Evolutionary conservation across 2,888 invertebrate species (phyloP).

Genomic region (Lepidocyrtoides sp.): DNA sequence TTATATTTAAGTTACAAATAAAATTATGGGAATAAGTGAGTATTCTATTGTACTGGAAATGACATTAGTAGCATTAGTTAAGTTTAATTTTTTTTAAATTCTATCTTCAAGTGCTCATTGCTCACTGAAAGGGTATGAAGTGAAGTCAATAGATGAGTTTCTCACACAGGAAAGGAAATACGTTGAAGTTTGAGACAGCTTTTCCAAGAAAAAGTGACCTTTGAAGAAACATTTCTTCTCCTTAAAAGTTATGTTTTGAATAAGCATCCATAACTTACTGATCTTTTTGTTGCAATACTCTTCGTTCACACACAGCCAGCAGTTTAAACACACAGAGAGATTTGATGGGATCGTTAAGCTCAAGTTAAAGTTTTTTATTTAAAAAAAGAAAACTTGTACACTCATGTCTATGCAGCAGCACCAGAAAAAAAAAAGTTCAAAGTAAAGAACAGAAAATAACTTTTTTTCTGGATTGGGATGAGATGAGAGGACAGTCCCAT

Average conservation of each 20-base stretch:
- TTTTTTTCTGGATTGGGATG: constrained; percentile 25
- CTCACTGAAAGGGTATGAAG: background rate
- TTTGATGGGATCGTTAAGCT: constrained; percentile 46
- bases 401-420: background rate
- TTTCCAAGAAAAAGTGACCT: constrained; percentile 83
- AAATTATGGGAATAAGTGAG: too few relatives aligned
- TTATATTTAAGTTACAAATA: too few relatives aligned
- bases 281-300: constrained; percentile 25
- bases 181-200: constrained; percentile 55
- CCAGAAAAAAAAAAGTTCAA: background rate
- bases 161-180: constrained; percentile 24
- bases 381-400: background rate
- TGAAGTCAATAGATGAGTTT: constrained; percentile 44
- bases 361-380: constrained; percentile 1
- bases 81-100: too few relatives aligned
- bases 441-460: background rate
- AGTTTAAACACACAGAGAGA: constrained; percentile 15
- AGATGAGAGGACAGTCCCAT: constrained; percentile 51
- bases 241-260: constrained; percentile 18
- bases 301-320: background rate
- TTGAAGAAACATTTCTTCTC: constrained; percentile 55
- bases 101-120: too few relatives aligned
- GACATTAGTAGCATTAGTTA: background rate
- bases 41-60: background rate
- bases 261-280: constrained; percentile 57